A percentile compares a stretch with the other conserved stretches of the same genome.
Evolutionary conservation across 2,888 invertebrate species (phyloP).

Genomic region (Hemicrepidius hirtus): DNA sequence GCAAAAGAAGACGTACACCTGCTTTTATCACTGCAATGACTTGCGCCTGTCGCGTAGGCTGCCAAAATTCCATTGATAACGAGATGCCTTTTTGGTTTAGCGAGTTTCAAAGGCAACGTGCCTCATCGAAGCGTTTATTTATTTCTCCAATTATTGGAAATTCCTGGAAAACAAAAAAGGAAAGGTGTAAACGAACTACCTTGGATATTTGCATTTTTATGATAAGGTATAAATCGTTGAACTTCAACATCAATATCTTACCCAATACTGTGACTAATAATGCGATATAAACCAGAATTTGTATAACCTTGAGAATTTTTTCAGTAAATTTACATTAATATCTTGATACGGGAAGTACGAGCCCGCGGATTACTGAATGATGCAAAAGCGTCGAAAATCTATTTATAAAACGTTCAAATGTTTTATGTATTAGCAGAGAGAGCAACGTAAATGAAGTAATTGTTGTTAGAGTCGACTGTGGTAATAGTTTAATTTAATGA

Average conservation of each 20-base stretch:
- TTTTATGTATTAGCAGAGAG: background rate
- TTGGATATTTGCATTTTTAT: constrained; percentile 18
- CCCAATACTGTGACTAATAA: background rate
- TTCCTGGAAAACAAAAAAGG: background rate
- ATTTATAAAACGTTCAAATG: background rate
- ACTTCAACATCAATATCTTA: constrained; percentile 4
- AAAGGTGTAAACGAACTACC: constrained; percentile 23
- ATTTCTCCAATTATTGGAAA: constrained; percentile 8
- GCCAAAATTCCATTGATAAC: constrained; percentile 30
- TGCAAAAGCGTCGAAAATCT: background rate
- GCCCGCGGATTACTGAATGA: background rate
- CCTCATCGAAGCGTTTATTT: background rate
- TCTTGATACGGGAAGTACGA: background rate
- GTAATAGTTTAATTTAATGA: too few relatives aligned
- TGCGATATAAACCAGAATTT: constrained; percentile 1
- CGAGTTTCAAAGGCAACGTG: background rate
- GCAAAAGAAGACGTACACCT: constrained; percentile 41
- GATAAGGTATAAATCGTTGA: constrained; percentile 34
- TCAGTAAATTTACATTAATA: too few relatives aligned
- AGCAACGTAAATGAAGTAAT: background rate
- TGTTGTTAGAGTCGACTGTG: too few relatives aligned
- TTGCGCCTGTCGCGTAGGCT: constrained; percentile 37
- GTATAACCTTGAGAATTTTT: too few relatives aligned
- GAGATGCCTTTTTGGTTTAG: constrained; percentile 3
- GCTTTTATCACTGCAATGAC: constrained; percentile 36